Conservation (phyloP, 1,140 invertebrate species). For the Zaprionus africanus region DNA sequence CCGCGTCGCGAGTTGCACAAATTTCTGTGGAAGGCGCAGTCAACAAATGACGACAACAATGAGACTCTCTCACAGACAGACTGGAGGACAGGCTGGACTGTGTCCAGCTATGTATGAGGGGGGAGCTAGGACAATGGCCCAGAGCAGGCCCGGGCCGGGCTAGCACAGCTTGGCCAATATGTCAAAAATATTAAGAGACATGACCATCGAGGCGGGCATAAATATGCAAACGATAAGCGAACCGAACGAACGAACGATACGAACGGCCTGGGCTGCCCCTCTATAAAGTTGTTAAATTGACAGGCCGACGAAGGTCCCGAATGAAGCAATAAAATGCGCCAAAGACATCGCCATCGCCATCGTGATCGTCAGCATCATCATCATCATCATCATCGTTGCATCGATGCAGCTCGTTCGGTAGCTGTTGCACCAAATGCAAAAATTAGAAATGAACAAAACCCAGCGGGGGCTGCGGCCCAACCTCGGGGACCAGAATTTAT, state of each 20-base stretch:
- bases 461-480: slow-evolving; percentile 54
- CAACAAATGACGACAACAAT: slow-evolving; percentile 62
- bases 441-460: slow-evolving; percentile 72
- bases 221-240: slow-evolving; percentile 78
- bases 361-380: background rate
- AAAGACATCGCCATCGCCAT: slow-evolving; percentile 63
- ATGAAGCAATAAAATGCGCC: slow-evolving; percentile 79
- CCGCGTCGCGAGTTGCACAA: slow-evolving; percentile 60
- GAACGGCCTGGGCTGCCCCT: slow-evolving; percentile 32
- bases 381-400: background rate
- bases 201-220: slow-evolving; percentile 70
- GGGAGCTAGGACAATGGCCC: slow-evolving; percentile 19
- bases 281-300: slow-evolving; percentile 84
- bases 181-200: slow-evolving; percentile 84
- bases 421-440: slow-evolving; percentile 71
- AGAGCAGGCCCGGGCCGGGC: slow-evolving; percentile 4
- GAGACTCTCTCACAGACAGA: slow-evolving; percentile 37
- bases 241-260: slow-evolving; percentile 34
- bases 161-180: slow-evolving; percentile 69
- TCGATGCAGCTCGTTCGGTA: slow-evolving; percentile 28
- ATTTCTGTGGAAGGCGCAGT: slow-evolving; percentile 71
- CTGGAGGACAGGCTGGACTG: slow-evolving; percentile 23
- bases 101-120: slow-evolving; percentile 30
- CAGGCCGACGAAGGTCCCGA: slow-evolving; percentile 74
- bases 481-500: slow-evolving; percentile 67